These are phyloP conservation scores for Chymomyza fuscimana DNA, from an alignment of 2,888 invertebrate species.

Conservation along the genomic window DNA sequence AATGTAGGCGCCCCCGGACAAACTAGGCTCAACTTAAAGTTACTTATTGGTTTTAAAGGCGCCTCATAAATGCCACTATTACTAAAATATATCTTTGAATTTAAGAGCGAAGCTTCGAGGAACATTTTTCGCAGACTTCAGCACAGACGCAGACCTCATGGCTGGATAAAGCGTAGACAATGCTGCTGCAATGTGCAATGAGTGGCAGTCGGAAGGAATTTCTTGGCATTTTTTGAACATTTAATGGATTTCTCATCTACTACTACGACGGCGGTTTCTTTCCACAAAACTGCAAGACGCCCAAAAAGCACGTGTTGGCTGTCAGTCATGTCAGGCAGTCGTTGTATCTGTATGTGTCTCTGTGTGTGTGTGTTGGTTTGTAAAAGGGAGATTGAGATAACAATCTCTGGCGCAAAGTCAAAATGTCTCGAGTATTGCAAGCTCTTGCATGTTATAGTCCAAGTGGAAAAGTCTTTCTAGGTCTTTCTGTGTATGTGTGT, in stretches of 20 bases:
- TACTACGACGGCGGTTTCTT: not conserved
- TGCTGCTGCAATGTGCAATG: not conserved
- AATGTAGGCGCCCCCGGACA: not conserved
- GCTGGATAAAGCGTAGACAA: not conserved
- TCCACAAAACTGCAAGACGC: not conserved
- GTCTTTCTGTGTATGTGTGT: not conserved
- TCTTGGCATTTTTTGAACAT: slow-evolving; percentile 7
- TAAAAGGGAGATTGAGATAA: not conserved
- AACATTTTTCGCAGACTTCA: not conserved
- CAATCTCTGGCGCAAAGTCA: not conserved
- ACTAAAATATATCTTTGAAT: not conserved
- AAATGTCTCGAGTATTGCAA: not conserved
- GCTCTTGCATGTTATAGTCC: not conserved
- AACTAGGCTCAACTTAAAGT: not conserved
- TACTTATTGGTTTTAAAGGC: not conserved
- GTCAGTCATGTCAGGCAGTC: slow-evolving; percentile 38
- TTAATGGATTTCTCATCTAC: slow-evolving; percentile 7
- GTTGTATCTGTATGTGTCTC: not conserved
- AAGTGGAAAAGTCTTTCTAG: not conserved
- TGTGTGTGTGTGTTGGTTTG: not conserved
- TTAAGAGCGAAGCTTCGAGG: not conserved
- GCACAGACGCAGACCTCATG: not conserved
- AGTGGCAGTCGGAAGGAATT: slow-evolving; percentile 9
- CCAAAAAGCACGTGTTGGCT: slow-evolving; percentile 54
- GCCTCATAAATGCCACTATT: not conserved